These are phyloP conservation scores for Cerastoderma edule DNA, from an alignment of 2,888 invertebrate genomes.

Conservation along the genomic window DNA sequence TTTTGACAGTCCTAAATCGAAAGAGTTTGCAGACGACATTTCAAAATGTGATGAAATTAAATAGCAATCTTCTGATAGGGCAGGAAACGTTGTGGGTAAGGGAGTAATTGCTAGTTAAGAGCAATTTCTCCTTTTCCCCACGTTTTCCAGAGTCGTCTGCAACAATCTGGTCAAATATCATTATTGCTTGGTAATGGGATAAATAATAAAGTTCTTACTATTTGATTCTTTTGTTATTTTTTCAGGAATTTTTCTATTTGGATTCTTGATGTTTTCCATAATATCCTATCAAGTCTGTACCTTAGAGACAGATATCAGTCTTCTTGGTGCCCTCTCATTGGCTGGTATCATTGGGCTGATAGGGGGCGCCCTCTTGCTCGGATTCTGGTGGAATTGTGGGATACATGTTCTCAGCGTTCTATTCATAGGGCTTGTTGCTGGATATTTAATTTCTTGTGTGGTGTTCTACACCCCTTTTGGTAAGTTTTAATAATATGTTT, in stretches of 20 bases:
- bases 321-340: constrained; percentile 83
- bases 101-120: neutral
- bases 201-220: neutral
- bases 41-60: too few relatives aligned
- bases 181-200: too few relatives aligned
- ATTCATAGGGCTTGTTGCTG: constrained; percentile 87
- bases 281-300: constrained; percentile 85
- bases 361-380: constrained; percentile 87
- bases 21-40: too few relatives aligned
- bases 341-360: constrained; percentile 86
- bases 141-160: neutral
- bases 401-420: constrained; percentile 87
- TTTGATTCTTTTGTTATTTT: constrained; percentile 21
- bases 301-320: constrained; percentile 62
- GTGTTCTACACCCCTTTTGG: constrained; percentile 87
- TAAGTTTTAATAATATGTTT: too few relatives aligned
- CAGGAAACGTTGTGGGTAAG: neutral
- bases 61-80: too few relatives aligned
- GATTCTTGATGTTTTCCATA: constrained; percentile 86
- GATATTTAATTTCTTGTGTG: constrained; percentile 87
- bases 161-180: too few relatives aligned
- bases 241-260: constrained; percentile 87
- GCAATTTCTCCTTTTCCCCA: constrained; percentile 3
- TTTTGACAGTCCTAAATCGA: too few relatives aligned
- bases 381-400: constrained; percentile 88